Evolutionary conservation across 2,797 vertebrate species (phyloP).

Genomic region (Pampus argenteus): DNA sequence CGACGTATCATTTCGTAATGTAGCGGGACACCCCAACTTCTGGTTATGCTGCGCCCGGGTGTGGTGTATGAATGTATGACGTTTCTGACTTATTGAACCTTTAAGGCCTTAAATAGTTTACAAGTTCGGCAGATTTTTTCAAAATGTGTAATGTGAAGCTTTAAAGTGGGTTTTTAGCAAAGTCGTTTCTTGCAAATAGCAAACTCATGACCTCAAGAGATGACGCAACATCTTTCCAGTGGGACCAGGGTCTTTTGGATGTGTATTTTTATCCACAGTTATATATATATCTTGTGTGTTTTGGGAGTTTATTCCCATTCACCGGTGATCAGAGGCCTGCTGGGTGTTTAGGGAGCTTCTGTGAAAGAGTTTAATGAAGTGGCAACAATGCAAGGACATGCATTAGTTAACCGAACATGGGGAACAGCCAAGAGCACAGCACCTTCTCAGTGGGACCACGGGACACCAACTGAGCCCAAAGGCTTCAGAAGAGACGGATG

Average conservation of each 20-base stretch:
- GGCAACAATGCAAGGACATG: background rate
- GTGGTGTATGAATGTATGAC: too few relatives aligned
- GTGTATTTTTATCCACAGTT: background rate
- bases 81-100: too few relatives aligned
- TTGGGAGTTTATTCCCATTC: background rate
- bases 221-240: background rate
- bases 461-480: constrained; percentile 2
- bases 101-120: background rate
- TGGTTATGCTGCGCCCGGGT: too few relatives aligned
- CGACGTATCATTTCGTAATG: too few relatives aligned
- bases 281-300: background rate
- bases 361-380: constrained; percentile 18
- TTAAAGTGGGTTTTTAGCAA: background rate
- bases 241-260: background rate
- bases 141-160: background rate
- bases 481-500: background rate
- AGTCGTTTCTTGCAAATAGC: background rate
- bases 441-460: background rate
- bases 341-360: constrained; percentile 3
- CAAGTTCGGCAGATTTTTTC: too few relatives aligned
- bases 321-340: background rate
- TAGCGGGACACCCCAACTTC: too few relatives aligned
- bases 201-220: background rate
- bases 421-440: constrained; percentile 10
- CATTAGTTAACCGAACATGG: constrained; percentile 6